Evolutionary conservation across 2,113 vertebrate species (phyloP).

Genomic region (Origma solitaria): DNA sequence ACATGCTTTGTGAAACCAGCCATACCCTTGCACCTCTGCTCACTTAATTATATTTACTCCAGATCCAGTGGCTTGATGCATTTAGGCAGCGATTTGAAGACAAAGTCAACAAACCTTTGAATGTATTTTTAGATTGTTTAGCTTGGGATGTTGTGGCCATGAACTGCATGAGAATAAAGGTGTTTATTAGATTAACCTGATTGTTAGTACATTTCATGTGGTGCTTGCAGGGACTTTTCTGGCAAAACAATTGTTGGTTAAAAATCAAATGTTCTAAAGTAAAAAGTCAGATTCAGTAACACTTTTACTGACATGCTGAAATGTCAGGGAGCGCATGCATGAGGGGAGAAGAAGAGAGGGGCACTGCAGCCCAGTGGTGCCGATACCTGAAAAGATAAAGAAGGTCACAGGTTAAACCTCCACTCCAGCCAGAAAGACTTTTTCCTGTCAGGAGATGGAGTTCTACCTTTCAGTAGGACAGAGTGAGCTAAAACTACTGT

Average conservation of each 20-base stretch:
- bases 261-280: neutral
- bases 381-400: neutral
- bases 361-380: neutral
- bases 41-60: constrained; percentile 19
- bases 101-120: neutral
- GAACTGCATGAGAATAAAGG: neutral
- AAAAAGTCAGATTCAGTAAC: neutral
- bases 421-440: neutral
- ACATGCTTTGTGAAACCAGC: neutral
- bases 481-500: neutral
- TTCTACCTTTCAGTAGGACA: neutral
- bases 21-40: constrained; percentile 5
- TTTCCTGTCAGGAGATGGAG: neutral
- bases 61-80: neutral
- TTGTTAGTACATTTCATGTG: neutral
- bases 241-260: neutral
- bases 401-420: neutral
- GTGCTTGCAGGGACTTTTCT: neutral
- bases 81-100: neutral
- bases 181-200: constrained; percentile 7
- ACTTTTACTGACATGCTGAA: neutral
- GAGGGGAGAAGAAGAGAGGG: neutral
- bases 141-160: neutral
- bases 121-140: neutral
- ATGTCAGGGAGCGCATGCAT: neutral